Base-by-base conservation (phyloP, 2,797 vertebrate genomes). In the Malurus leucopterus region DNA sequence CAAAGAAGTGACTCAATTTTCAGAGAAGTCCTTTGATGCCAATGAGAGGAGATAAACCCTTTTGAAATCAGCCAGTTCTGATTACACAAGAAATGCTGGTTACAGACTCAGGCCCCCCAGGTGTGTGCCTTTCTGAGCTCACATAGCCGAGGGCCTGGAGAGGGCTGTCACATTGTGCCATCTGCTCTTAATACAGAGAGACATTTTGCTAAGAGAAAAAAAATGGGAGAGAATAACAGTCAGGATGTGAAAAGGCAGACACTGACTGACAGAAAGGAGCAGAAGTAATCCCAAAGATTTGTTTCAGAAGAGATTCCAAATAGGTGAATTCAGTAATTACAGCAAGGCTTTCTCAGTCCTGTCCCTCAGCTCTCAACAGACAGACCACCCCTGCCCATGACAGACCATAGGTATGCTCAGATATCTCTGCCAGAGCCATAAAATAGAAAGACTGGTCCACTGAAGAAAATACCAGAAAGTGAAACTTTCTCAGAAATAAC, bases 61-160 rank as follows among this genome's bases (percentile, higher is more conserved):
- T 75, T 13, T 40, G 44, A 75, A 78, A 75, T 36, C 21, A 51
- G 21, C 20, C 14, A 32, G 16, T 43, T 87, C 27, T 78, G 62
- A 50, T 34, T 34, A 63, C 41, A 23, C 9, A 44, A 49, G 76
- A 77, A 70, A 72, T 23, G 32, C 15, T 29, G 14, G 34, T 58
- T 34, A 27, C 23, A 51, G n/a, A 29, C 22, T 53, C 15, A 19
- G 70, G 51, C 43, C 43, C 9, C 47, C 41, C 34, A 41, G 40
- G 9, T 8, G 4, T 43, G 14, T 6, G 16, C 36, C 15, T 2
- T 54, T 62, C 53, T 23, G 40, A 75, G 55, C 27, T 54, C 51
- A 57, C 4, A 38, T 6, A 32, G 61, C 21, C 0, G 0, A 53
- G 40, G 24, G 58, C 9, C 20, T 1, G 3, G 8, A 67, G n/a